phyloP scores from a whole-genome alignment of 2,797 vertebrate species.

The Cyclura pinguis region DNA sequence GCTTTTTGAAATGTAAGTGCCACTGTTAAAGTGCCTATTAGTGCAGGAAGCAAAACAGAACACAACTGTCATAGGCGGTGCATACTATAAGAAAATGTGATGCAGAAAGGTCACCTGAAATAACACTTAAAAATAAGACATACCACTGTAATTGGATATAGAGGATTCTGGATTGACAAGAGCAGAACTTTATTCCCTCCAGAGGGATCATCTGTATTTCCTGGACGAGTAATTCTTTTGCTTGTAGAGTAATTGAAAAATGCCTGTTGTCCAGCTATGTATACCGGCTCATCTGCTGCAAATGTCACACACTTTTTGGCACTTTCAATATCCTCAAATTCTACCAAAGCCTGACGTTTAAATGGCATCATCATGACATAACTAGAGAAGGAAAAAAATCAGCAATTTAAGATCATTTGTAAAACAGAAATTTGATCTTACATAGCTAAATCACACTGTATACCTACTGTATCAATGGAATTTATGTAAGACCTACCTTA shows the following conservation, averaged over 20 bases:
- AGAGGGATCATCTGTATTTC: slow-evolving; percentile 94
- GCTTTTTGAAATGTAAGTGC: background rate
- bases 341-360: slow-evolving; percentile 96
- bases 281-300: slow-evolving; percentile 90
- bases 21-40: background rate
- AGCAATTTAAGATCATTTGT: slow-evolving; percentile 5
- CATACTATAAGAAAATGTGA: background rate
- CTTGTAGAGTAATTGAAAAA: slow-evolving; percentile 99
- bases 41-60: background rate
- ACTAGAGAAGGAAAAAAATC: slow-evolving; percentile 75
- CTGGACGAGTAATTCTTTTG: slow-evolving; percentile 95
- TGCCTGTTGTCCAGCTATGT: slow-evolving; percentile 95
- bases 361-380: slow-evolving; percentile 99
- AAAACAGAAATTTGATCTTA: background rate
- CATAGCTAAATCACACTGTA: background rate
- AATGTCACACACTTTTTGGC: slow-evolving; percentile 93
- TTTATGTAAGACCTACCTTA: no score
- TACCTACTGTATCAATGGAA: no score
- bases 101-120: background rate
- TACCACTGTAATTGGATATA: slow-evolving; percentile 98
- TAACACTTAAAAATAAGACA: slow-evolving; percentile 56
- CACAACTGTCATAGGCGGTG: background rate
- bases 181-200: slow-evolving; percentile 97
- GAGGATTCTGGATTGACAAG: slow-evolving; percentile 97
- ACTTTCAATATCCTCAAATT: slow-evolving; percentile 92